phyloP scores from a whole-genome alignment of 2,797 vertebrate genomes.

The Hydrocynus forskahlii region DNA sequence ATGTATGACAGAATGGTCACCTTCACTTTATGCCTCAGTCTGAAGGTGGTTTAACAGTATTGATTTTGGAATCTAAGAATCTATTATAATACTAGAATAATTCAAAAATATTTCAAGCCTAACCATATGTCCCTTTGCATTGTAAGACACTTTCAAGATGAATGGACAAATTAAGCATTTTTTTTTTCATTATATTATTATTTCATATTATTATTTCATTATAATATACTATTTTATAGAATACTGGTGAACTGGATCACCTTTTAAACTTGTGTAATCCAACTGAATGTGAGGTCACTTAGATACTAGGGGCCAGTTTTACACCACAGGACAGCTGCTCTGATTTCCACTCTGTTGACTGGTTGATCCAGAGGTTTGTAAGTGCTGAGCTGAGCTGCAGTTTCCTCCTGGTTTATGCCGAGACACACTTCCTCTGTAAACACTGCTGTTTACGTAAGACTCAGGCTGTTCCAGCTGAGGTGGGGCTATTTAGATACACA shows the following conservation, averaged over 20 bases:
- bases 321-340: background rate
- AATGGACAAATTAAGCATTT: too few species aligned
- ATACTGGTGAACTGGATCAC: too few species aligned
- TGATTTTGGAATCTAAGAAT: background rate
- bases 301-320: background rate
- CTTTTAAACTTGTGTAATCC: too few species aligned
- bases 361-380: background rate
- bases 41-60: background rate
- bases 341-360: background rate
- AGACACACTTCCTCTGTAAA: slow-evolving; percentile 31
- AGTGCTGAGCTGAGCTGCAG: background rate
- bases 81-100: background rate
- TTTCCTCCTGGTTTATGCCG: background rate
- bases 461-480: background rate
- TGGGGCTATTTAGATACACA: slow-evolving; percentile 13
- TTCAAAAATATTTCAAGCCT: too few species aligned
- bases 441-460: slow-evolving; percentile 30
- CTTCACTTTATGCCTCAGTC: background rate
- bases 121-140: too few species aligned
- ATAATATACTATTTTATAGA: too few species aligned
- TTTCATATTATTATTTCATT: too few species aligned
- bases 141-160: too few species aligned
- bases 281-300: background rate
- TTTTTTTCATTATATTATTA: too few species aligned
- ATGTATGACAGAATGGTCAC: too few species aligned